Percentiles rank a stretch among this genome's conserved stretches.
These are phyloP conservation scores for Congeria kusceri DNA, from an alignment of 2,888 invertebrate genomes.

Conservation along the genomic window DNA sequence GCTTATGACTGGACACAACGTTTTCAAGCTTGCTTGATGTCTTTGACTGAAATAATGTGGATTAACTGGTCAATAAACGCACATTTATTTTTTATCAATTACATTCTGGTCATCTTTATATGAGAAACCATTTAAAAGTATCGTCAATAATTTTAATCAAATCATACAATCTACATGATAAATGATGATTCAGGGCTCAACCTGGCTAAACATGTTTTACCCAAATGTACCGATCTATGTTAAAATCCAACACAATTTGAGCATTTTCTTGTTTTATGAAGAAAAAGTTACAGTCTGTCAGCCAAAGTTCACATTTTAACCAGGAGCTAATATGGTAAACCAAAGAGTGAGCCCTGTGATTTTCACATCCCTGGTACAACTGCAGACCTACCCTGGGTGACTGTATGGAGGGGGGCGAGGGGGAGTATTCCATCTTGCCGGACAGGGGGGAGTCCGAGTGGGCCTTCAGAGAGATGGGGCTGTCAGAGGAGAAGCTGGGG, in stretches of 20 bases:
- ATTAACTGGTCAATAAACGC: neutral
- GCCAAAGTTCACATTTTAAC: neutral
- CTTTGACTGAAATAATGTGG: conserved; percentile 37
- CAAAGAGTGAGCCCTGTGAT: too few relatives aligned
- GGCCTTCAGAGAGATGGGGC: conserved; percentile 78
- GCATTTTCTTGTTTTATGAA: too few relatives aligned
- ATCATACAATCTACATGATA: too few relatives aligned
- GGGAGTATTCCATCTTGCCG: conserved; percentile 71
- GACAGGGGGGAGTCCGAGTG: conserved; percentile 79
- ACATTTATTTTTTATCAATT: neutral
- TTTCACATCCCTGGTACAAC: too few relatives aligned
- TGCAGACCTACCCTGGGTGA: conserved; percentile 35
- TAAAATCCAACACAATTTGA: neutral
- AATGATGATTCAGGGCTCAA: too few relatives aligned
- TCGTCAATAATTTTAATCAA: too few relatives aligned
- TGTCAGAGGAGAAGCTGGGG: conserved; percentile 77
- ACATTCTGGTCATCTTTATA: too few relatives aligned
- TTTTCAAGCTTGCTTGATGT: conserved; percentile 47
- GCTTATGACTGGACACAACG: conserved; percentile 42
- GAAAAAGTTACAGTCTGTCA: too few relatives aligned
- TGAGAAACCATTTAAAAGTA: too few relatives aligned
- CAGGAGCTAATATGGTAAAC: too few relatives aligned
- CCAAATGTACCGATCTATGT: neutral
- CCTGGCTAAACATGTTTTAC: too few relatives aligned
- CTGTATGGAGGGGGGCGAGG: conserved; percentile 53